Base-by-base conservation (phyloP, 2,888 invertebrate species). In the Pammene aurita region DNA sequence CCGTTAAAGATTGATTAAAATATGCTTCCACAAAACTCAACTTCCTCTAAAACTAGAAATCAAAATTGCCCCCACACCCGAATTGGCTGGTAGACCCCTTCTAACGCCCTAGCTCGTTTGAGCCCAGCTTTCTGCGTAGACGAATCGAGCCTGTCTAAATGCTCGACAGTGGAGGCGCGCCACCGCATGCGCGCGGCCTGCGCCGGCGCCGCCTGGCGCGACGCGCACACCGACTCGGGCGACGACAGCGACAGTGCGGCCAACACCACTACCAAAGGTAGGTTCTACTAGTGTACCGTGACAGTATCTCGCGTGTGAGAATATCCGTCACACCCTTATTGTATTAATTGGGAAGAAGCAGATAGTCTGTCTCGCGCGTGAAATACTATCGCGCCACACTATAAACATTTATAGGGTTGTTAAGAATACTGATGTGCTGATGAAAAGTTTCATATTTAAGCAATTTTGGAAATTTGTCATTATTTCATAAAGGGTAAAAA, bases 71-170 rank as follows among this genome's bases (percentile, higher is more conserved):
- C 57, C 48, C 52, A 16, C 46, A n/a, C 42, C 48, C 61, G 11
- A 54, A 69, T 69, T 69, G 69, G 69, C 69, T 69, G 69, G 58
- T 68, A 68, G 68, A 52, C 44, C 46, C 62, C 58, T 42, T 44
- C n/a, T 70, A 11, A 5, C 56, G 56, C 62, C 41, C 13, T 26
- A 26, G 4, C 14, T 42, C 52, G 61, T 67, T 34, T 66, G 35
- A 50, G 64, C 57, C 52, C 26, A 56, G 71, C 26, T 67, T 62
- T 65, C 76, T 81, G 77, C 63, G 71, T 89, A 94, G 94, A 94
- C 80, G 94, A 94, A 81, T 94, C 94, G 77, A 94, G 94, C 75
- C 88, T 94, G 74, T 94, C 94, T 81, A 94, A 94, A 85, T 94
- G 94, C 75, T 94, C 94, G 91, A 94, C 94, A 74, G 94, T 94